Percentiles rank a stretch among this genome's conserved stretches.
These are phyloP conservation scores for Meandrusa payeni DNA, from an alignment of 2,888 invertebrate species.

Conservation along the genomic window DNA sequence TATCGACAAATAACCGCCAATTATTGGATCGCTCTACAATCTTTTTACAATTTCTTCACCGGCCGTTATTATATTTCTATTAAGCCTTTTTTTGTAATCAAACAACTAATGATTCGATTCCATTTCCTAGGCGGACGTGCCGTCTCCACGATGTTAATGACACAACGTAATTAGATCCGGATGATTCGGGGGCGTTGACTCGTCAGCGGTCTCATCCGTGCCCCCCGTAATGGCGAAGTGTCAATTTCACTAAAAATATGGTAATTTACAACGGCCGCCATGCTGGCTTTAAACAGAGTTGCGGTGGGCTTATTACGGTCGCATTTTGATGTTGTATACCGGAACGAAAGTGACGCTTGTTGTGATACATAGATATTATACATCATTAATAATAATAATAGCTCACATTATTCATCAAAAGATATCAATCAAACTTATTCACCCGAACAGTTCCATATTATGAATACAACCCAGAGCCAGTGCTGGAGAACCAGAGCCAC, in stretches of 20 bases:
- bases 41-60: slow-evolving; percentile 81
- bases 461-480: too few relatives aligned
- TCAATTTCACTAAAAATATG: slow-evolving; percentile 76
- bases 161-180: slow-evolving; percentile 79
- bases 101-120: slow-evolving; percentile 81
- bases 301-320: slow-evolving; percentile 8
- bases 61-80: slow-evolving; percentile 80
- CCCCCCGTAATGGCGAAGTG: slow-evolving; percentile 69
- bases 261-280: slow-evolving; percentile 56
- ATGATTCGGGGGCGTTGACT: slow-evolving; percentile 76
- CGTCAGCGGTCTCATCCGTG: slow-evolving; percentile 54
- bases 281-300: slow-evolving; percentile 34
- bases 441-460: too few relatives aligned
- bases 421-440: too few relatives aligned
- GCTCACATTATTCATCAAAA: too few relatives aligned
- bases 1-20: slow-evolving; percentile 81
- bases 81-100: slow-evolving; percentile 81
- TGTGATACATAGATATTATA: neutral
- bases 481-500: too few relatives aligned
- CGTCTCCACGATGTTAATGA: slow-evolving; percentile 77
- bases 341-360: slow-evolving; percentile 10
- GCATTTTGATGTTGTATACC: slow-evolving; percentile 11
- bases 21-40: slow-evolving; percentile 80
- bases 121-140: slow-evolving; percentile 80
- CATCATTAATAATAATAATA: too few relatives aligned